Base-by-base conservation (phyloP, 2,797 vertebrate genomes). In the Tolypeutes matacus region DNA sequence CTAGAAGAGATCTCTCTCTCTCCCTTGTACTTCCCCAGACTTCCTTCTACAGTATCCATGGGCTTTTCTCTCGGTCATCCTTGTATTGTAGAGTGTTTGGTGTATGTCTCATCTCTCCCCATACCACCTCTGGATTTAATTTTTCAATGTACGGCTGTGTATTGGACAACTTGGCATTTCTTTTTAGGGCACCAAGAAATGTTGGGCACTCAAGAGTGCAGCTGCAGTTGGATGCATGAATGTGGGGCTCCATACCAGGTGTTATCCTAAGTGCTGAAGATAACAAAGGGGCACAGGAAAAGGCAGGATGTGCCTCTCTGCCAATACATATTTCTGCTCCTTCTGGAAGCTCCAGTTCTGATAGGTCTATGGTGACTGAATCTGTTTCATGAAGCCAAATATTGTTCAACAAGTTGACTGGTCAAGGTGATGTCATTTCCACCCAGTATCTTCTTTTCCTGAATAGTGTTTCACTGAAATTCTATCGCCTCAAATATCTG, bases 281-380 rank as follows among this genome's bases (percentile, higher is more conserved):
- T 34, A 14, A 10, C 31, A 53, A 72, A 58, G 25, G 42, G 20
- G 29, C 51, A 73, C 12, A 18, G 18, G 58, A n/a, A 29, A 72
- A 86, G 46, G 25, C 17, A 36, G 34, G 49, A 10, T 3, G 7
- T n/a, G 29, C 27, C 56, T 73, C 85, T 53, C 13, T 3, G 29
- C 17, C n/a, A n/a, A 31, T 7, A 9, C 0, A 0, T 7, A 23
- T 65, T 56, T 84, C 82, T 81, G 49, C 69, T 58, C 1, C 42
- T 49, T 70, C 67, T 78, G 7, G 18, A 67, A 34, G 21, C 29
- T 31, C 65, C 0, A 0, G 25, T n/a, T 39, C 25, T 14, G 5
- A 9, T 31, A 1, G 2, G 8, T n/a, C 17, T 42, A 21, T 18
- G 27, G 31, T 73, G 77, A 15, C 62, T 46, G 31, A 46, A 11